A percentile compares a stretch with the other conserved stretches of the same genome.
These are phyloP conservation scores for Apomyelois bistriatella DNA, from an alignment of 2,888 invertebrate genomes.

Conservation along the genomic window DNA sequence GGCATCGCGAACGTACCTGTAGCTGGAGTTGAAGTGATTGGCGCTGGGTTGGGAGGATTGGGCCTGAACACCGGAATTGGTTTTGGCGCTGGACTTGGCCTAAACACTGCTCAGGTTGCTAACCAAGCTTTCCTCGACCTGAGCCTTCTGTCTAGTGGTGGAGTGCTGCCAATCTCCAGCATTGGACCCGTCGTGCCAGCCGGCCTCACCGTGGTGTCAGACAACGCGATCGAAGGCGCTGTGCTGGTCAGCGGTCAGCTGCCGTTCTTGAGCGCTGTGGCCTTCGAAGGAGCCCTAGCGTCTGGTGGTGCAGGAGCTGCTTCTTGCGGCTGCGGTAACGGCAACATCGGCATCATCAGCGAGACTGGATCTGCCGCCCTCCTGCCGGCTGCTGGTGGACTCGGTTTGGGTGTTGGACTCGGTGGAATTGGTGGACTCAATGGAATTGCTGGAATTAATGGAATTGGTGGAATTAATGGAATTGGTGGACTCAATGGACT, in stretches of 20 bases:
- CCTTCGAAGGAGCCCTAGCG: constrained; percentile 39
- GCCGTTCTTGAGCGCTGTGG: constrained; percentile 48
- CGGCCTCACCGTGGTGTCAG: constrained; percentile 45
- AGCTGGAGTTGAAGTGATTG: neutral
- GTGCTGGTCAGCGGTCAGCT: constrained; percentile 42
- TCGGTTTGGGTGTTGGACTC: neutral
- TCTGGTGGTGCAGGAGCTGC: constrained; percentile 41
- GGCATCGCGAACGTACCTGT: neutral
- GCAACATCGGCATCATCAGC: constrained; percentile 29
- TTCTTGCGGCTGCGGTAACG: constrained; percentile 43
- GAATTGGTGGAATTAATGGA: no score
- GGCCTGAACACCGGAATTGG: neutral
- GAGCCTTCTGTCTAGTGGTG: constrained; percentile 38
- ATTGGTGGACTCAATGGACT: no score
- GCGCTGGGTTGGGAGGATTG: no score
- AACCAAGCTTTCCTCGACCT: constrained; percentile 23
- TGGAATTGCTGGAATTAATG: neutral
- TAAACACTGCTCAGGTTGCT: constrained; percentile 11
- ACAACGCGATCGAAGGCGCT: constrained; percentile 45
- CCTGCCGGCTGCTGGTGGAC: neutral
- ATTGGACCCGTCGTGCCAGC: constrained; percentile 38
- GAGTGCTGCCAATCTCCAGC: constrained; percentile 40
- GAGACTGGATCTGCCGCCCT: constrained; percentile 3
- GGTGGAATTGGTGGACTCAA: constrained; percentile 7
- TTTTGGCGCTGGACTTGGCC: constrained; percentile 2